These are phyloP conservation scores for Pocillopora verrucosa DNA, from an alignment of 64 coral and sea anemone genomes.

Conservation along the genomic window DNA sequence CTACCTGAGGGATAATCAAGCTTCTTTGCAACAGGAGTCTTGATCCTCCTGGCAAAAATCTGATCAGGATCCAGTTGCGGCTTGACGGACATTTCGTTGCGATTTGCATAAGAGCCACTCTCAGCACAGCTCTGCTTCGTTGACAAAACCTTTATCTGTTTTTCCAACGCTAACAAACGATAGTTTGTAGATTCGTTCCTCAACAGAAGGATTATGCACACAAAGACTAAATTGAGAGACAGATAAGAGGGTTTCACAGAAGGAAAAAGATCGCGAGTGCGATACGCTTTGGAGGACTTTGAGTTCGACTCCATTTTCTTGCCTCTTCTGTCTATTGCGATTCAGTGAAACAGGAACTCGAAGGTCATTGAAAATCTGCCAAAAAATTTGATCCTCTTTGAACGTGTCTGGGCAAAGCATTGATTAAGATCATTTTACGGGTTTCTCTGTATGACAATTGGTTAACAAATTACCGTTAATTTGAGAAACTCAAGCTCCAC, in stretches of 20 bases:
- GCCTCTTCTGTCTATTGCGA: neutral
- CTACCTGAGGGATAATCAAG: neutral
- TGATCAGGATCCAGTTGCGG: neutral
- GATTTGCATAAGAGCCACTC: neutral
- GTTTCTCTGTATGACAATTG: too few relatives aligned
- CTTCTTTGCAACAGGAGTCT: neutral
- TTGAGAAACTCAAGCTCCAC: too few relatives aligned
- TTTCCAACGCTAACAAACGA: neutral
- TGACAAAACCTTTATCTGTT: neutral
- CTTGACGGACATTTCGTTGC: neutral
- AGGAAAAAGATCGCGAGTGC: neutral
- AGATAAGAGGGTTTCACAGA: neutral
- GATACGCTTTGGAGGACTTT: neutral
- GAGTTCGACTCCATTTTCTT: neutral
- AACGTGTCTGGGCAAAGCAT: neutral
- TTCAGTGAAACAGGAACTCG: neutral
- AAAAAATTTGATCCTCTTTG: neutral
- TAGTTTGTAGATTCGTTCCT: neutral
- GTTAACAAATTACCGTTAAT: too few relatives aligned
- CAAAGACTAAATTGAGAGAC: constrained; percentile 2
- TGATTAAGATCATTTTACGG: too few relatives aligned
- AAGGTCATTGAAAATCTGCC: neutral
- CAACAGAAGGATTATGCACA: neutral
- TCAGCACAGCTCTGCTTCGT: neutral
- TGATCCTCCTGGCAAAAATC: neutral